Base-by-base conservation (phyloP, 2,888 invertebrate species). In the Acleris sparsana region DNA sequence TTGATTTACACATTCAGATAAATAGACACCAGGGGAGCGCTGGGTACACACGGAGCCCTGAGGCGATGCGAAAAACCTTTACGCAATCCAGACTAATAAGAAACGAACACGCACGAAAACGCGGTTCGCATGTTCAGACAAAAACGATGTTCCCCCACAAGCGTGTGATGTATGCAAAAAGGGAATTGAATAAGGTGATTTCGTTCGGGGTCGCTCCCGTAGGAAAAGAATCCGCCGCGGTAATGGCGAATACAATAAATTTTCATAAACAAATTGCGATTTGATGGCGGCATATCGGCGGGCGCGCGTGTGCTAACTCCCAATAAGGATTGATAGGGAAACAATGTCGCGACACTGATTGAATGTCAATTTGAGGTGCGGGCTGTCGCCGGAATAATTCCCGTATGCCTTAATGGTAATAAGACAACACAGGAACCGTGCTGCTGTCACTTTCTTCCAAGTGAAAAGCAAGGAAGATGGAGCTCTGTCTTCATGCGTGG, bases 121-220 rank as follows among this genome's bases (percentile, higher is more conserved):
- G 89, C 88, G 86, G 84, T 92, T 92, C 92, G 83, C 90, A 83
- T 92, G 92, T 92, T 88, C 88, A 88, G 88, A 90, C 88, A 89
- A 89, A 86, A 88, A 86, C 80, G 75, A 79, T 82, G 83, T 84
- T 86, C 84, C 87, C 90, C 88, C 85, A 76, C 77, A 76, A 82
- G 87, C 86, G 83, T 88, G 90, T 88, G 91, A 92, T 91, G 89
- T 92, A 92, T 92, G 92, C 92, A 92, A 92, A 92, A 88, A 92
- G 89, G 90, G 91, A 92, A 92, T 92, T 91, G 92, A 92, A 92
- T 92, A 92, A 92, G 92, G 91, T 92, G 92, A 92, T 92, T 92
- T 92, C 82, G 89, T 87, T 88, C 85, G 86, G 88, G 85, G 87
- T 87, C 87, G 89, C 85, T 87, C 88, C 87, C 89, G 86, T 76